Evolutionary conservation across 2,797 vertebrate genomes (phyloP), one percentile per base, ranked within the genome.

Genomic region (Poliocrania exsul): DNA sequence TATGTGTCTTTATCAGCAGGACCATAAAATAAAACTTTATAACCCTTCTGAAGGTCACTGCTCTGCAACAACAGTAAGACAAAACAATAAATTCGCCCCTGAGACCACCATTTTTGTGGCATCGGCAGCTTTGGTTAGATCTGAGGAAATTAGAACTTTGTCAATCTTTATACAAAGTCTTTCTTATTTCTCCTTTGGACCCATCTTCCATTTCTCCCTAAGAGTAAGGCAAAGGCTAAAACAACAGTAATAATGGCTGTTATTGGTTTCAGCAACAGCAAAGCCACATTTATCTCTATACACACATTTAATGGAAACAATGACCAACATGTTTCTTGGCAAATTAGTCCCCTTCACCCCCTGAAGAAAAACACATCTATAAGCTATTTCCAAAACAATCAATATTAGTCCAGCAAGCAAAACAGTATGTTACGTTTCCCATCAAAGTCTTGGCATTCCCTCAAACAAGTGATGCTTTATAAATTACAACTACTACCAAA

Each of bases 1-100:
- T 75, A 69, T 1, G 66, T 87, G 85, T 90, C 89, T 95, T 75
- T 88, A 95, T 93, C 87, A 91, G 80, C 60, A 84, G 91, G 80
- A 91, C 81, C 92, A 70, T 96, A 95, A 94, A 96, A 88, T 86
- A 93, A 83, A 96, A 91, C 87, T 93, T 96, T 95, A 97, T 70
- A 92, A 56, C 35, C 70, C 80, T 73, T 86, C 70, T 19, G 31
- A 94, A 96, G 92, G 95, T 93, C 95, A 91, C 0, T 17, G 70
- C 82, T 95, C 78, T 84, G 89, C 80, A 88, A 96, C 73, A 79
- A 81, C 77, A 70, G 46, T 50, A 79, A 84, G 77, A 50, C 29
- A 88, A 90, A 94, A 88, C 87, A 86, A 91, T 88, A 94, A 91
- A 88, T 86, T 88, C 49, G 80, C 66, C 40, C 66, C 37, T 0